Percentiles rank a stretch among this genome's conserved stretches.
Evolutionary conservation across 1,140 invertebrate genomes (phyloP).

Genomic region (Colletes latitarsis): DNA sequence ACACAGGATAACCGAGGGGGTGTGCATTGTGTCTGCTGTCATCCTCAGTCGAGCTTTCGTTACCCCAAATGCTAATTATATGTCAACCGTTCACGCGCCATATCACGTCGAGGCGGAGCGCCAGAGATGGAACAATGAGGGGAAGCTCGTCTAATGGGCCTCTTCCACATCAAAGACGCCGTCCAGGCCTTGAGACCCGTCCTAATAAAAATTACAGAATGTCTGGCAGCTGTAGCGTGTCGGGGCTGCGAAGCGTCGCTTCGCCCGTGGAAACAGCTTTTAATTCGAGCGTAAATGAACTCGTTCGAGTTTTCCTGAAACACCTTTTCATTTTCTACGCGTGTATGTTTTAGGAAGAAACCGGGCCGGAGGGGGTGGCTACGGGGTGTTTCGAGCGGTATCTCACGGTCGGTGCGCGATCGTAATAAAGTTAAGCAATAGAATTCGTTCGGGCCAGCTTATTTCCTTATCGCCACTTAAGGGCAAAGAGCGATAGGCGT

Average conservation of each 20-base stretch:
- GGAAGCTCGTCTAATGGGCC: constrained; percentile 59
- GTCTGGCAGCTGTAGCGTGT: not conserved
- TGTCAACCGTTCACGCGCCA: constrained; percentile 70
- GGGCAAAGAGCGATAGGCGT: constrained; percentile 71
- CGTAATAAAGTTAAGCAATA: constrained; percentile 63
- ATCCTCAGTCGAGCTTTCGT: constrained; percentile 75
- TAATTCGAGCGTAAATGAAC: not conserved
- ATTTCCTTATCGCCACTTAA: constrained; percentile 77
- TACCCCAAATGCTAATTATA: constrained; percentile 78
- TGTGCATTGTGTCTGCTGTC: constrained; percentile 76
- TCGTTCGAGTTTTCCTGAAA: not conserved
- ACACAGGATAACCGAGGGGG: constrained; percentile 59
- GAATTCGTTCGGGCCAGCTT: constrained; percentile 69
- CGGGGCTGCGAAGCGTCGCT: not conserved
- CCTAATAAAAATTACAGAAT: constrained; percentile 33
- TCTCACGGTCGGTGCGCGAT: not conserved
- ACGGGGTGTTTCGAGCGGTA: constrained; percentile 10
- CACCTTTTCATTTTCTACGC: not conserved
- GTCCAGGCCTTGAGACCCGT: not conserved
- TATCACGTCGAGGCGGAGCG: constrained; percentile 59
- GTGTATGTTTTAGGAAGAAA: not conserved
- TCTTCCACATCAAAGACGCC: constrained; percentile 45
- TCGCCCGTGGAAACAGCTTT: not conserved
- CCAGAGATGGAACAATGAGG: constrained; percentile 67
- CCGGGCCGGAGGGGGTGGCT: too few species aligned